Evolutionary conservation across 2,888 invertebrate species (phyloP), one percentile per base, ranked within the genome.

Genomic region (Lasioglossum leucozonium): DNA sequence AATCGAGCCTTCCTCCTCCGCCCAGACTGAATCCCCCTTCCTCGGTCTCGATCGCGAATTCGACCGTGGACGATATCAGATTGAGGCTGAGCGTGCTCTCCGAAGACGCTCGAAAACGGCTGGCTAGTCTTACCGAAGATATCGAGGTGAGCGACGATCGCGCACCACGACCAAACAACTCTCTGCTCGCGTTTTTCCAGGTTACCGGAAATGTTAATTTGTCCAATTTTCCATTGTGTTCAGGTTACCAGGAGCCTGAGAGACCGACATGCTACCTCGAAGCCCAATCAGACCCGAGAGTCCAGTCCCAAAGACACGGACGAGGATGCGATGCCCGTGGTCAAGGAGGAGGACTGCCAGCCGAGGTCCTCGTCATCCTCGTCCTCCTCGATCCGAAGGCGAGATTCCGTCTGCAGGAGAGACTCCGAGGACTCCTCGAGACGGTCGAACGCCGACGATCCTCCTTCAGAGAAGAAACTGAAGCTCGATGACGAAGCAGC

Each of bases 401-500:
- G 91, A 44, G 93, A 92, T 6, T 88, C 90, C 37, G 77, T 77
- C 4, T 86, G 88, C 47, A 90, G 93, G 37, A 88, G 93, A 73
- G 92, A 93, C 73, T 93, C 94, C 47, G 93, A 93, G 71, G 94
- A 93, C 71, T 93, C 93, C 58, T 92, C 92, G 73, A 91, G 92
- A 77, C 90, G 92, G 30, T 89, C 92, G 58, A 85, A 85, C 51
- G 47, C 78, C 6, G 92, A 93, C 72, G 94, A 94, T 11, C 87
- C 90, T 22, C 87, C 92, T 30, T 82, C 90, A 37, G 94, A 94
- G 80, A 94, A 94, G 84, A 95, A 93, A 87, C 91, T 92, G 79
- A 92, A 93, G 79, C 93, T 94, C 80, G 94, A 94, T 83, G 95
- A 95, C 71, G 94, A 94, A 58, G 94, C 93, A 83, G 92, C 94